Conservation (phyloP, 2,888 invertebrate genomes). For the Lypha dubia region DNA sequence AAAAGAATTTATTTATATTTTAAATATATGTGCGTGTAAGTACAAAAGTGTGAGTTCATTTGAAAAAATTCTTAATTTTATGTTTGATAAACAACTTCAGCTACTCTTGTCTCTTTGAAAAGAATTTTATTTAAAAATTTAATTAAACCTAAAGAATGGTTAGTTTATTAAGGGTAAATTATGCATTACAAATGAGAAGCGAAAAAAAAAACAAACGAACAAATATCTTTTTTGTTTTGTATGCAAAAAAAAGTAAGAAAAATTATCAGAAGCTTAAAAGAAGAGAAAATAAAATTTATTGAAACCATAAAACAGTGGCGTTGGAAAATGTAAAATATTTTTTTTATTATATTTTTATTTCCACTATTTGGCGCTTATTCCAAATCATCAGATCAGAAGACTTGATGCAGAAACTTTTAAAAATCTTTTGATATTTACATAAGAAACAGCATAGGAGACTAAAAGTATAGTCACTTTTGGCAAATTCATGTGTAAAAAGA, state of each 20-base stretch:
- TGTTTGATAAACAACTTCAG: constrained; percentile 5
- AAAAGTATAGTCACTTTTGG: too few species aligned
- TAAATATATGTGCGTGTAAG: too few species aligned
- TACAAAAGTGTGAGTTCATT: not conserved
- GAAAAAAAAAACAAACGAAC: constrained; percentile 18
- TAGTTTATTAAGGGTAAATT: constrained; percentile 59
- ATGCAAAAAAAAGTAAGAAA: constrained; percentile 11
- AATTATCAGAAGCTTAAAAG: not conserved
- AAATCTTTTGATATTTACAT: too few species aligned
- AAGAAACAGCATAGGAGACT: too few species aligned
- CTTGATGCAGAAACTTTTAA: too few species aligned
- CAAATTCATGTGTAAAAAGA: too few species aligned
- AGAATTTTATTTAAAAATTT: constrained; percentile 61
- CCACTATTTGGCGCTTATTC: too few species aligned
- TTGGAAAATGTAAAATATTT: not conserved
- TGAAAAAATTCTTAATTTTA: not conserved
- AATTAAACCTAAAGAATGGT: constrained; percentile 53
- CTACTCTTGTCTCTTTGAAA: constrained; percentile 6
- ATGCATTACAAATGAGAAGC: constrained; percentile 54
- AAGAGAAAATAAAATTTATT: constrained; percentile 1
- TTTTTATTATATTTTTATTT: too few species aligned
- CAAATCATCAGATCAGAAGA: too few species aligned
- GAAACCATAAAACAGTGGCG: constrained; percentile 19
- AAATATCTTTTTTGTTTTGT: constrained; percentile 19
- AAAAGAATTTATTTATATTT: not conserved